Conservation (phyloP, 2,113 vertebrate species). For the Recurvirostra avosetta region DNA sequence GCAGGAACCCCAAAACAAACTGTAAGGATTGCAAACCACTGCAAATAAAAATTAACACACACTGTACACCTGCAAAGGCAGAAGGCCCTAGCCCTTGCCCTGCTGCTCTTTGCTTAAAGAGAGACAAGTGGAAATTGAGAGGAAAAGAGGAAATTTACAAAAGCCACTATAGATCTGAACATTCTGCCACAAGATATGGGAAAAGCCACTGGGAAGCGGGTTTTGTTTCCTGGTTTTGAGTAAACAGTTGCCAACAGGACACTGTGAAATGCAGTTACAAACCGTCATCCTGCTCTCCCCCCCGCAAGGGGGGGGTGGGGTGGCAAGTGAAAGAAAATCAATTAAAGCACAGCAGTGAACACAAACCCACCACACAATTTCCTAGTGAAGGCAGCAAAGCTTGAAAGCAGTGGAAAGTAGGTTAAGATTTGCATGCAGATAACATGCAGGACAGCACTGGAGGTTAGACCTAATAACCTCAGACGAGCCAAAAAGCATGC, state of each 20-base stretch:
- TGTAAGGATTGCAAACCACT: neutral
- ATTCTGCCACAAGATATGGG: neutral
- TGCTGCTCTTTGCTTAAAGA: neutral
- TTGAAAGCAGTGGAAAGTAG: neutral
- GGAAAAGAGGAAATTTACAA: neutral
- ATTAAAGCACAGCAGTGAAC: accelerated
- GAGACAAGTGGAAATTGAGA: neutral
- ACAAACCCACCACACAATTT: accelerated
- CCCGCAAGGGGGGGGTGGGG: no score
- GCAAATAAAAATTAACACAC: neutral
- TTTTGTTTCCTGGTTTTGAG: neutral
- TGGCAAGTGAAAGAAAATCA: neutral
- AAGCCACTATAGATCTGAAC: neutral
- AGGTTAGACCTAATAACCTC: neutral
- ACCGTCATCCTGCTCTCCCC: neutral
- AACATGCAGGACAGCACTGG: neutral
- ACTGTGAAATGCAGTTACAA: neutral
- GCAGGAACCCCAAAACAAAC: neutral
- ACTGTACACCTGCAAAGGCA: neutral
- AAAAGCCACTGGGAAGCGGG: neutral
- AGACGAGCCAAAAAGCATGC: neutral
- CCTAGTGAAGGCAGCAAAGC: neutral
- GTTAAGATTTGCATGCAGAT: neutral
- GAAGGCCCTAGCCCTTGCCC: neutral
- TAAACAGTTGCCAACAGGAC: neutral